These are phyloP conservation scores for Ophioninae sp. DNA, from an alignment of 2,888 invertebrate genomes.

Conservation along the genomic window DNA sequence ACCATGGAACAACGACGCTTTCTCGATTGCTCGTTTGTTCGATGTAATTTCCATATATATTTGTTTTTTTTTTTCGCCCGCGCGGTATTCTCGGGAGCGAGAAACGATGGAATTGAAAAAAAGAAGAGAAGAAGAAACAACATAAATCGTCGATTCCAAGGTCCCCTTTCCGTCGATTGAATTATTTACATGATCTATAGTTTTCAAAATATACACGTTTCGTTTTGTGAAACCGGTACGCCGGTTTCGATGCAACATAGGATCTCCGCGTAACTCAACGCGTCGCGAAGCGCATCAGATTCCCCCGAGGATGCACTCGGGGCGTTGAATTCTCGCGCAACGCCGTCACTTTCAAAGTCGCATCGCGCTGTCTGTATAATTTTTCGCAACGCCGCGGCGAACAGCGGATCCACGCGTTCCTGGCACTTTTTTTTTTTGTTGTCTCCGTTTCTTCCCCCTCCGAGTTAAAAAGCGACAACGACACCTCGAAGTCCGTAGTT, in stretches of 20 bases:
- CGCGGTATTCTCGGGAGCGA: conserved; percentile 15
- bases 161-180: conserved; percentile 2
- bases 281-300: neutral
- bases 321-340: conserved; percentile 17
- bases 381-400: neutral
- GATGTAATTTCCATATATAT: neutral
- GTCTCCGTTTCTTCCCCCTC: conserved; percentile 13
- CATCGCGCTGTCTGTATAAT: neutral
- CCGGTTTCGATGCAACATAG: conserved; percentile 18
- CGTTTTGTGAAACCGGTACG: conserved; percentile 11
- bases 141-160: neutral
- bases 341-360: neutral
- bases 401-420: conserved; percentile 13
- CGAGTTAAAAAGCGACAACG: conserved; percentile 31
- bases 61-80: no score
- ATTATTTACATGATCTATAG: conserved; percentile 32
- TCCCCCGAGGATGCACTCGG: neutral
- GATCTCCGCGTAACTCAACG: neutral
- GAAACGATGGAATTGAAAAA: neutral
- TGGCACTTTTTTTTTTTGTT: conserved; percentile 24
- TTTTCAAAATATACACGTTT: conserved; percentile 44
- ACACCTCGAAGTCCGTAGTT: neutral
- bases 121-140: neutral
- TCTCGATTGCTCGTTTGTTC: conserved; percentile 2
- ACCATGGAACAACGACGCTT: neutral